Base-by-base conservation (phyloP, 1,140 invertebrate species). In the Psilanteris sp. region DNA sequence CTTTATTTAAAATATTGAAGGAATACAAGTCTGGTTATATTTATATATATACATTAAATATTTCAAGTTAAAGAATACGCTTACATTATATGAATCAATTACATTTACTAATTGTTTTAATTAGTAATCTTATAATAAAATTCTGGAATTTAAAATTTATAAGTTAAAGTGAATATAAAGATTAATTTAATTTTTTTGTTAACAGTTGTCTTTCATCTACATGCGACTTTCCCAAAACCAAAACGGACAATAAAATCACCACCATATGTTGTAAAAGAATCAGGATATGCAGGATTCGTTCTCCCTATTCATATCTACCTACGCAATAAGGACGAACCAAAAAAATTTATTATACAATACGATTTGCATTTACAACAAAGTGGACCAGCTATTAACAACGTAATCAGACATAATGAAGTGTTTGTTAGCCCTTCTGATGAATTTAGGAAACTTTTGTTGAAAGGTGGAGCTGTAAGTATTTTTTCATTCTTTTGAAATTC, bases 231-330 rank as follows among this genome's bases (percentile, higher is more conserved):
- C 90, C 92, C 92, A 3, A 97, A 96, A 81, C 96, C 96, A 34
- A 95, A 93, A 88, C 90, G 97, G 90, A 94, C 94, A 73, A 85
- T 96, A 0, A 97, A 96, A 82, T 94, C 96, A 50, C 96, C 96
- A 26, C 97, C 97, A n/a, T 99, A 96, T 89, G 87, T 90, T 36
- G 91, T 98, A 9, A 93, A 94, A 78, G 97, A 98, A 84, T 95
- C 95, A 4, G 97, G 97, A 1, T 98, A 98, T 91, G 97, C 96
- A 52, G 96, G 97, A 9, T 99, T 99, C 84, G 90, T 91, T 27
- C 89, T 98, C 36, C 94, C 94, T 1, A 97, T 99, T 79, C 95
- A 97, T 77, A 93, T 99, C 46, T 94, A 96, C 83, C 93, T 98
- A 74, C 95, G 93, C 71, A 97, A 95, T 84, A 95, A 96, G 84